A percentile compares a stretch with the other conserved stretches of the same genome.
Conservation (phyloP, 2,888 invertebrate genomes). For the Drosophila cracens region DNA sequence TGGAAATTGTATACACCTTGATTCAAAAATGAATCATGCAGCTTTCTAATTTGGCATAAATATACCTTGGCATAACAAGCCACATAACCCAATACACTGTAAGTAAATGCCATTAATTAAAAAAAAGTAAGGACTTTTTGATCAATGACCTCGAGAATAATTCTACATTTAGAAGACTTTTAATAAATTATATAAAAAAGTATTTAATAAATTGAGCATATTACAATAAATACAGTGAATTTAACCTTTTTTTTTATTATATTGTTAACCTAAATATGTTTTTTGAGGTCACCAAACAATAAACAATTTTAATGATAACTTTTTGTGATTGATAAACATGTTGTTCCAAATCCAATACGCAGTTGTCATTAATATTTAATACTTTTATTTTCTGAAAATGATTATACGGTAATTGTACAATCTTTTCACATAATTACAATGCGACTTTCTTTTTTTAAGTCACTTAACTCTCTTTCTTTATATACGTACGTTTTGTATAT, state of each 20-base stretch:
- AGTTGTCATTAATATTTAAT: background rate
- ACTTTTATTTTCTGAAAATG: background rate
- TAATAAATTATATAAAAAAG: background rate
- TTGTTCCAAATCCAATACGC: background rate
- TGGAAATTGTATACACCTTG: background rate
- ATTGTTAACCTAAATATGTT: background rate
- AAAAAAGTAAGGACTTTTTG: no score
- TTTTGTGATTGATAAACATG: background rate
- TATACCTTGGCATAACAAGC: no score
- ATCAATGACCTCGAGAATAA: background rate
- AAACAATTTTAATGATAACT: background rate
- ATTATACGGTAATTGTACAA: background rate
- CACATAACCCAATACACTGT: no score
- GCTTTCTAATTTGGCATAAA: background rate
- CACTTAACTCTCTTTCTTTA: slow-evolving; percentile 16
- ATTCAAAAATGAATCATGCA: background rate
- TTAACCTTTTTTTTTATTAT: background rate
- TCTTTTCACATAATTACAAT: slow-evolving; percentile 10
- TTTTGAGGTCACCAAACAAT: background rate
- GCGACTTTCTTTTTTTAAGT: slow-evolving; percentile 7
- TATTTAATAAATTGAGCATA: background rate
- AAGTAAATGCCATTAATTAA: no score
- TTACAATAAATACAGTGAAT: background rate
- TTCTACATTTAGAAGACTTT: background rate
- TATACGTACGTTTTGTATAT: slow-evolving; percentile 3